Conservation (phyloP, 2,113 vertebrate species). For the Glaucidium brasilianum region DNA sequence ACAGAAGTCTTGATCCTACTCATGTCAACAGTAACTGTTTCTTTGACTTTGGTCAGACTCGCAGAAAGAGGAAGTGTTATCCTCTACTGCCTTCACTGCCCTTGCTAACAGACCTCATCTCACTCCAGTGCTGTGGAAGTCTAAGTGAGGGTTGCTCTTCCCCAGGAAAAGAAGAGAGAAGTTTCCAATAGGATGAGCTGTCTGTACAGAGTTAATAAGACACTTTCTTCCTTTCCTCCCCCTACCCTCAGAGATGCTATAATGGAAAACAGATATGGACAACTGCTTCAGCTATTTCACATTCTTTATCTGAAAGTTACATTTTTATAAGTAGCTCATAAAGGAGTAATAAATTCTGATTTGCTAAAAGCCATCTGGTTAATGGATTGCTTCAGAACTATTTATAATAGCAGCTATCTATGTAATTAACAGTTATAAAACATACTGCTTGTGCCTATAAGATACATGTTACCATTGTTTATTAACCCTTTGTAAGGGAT, state of each 20-base stretch:
- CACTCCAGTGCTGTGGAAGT: not conserved
- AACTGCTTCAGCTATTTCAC: constrained; percentile 19
- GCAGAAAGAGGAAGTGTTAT: not conserved
- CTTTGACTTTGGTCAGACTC: not conserved
- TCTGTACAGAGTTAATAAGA: not conserved
- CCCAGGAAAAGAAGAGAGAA: not conserved
- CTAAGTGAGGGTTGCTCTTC: not conserved
- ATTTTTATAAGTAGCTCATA: constrained; percentile 36
- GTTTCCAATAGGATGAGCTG: not conserved
- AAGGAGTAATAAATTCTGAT: constrained; percentile 51
- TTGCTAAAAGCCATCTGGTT: constrained; percentile 43
- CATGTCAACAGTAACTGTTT: not conserved
- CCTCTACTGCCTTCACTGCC: not conserved
- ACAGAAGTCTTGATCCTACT: not conserved
- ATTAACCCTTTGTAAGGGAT: not conserved
- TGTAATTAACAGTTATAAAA: constrained; percentile 50
- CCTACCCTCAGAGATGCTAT: not conserved
- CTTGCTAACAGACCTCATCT: not conserved
- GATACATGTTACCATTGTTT: not conserved
- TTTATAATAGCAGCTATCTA: constrained; percentile 28
- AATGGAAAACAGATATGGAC: not conserved
- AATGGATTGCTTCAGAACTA: constrained; percentile 42
- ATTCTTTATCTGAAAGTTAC: constrained; percentile 16
- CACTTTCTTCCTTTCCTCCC: not conserved
- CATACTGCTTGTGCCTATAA: not conserved